Percentiles rank a stretch among this genome's conserved stretches.
Evolutionary conservation across 2,888 invertebrate species (phyloP).

Genomic region (Platycnemis pennipes): DNA sequence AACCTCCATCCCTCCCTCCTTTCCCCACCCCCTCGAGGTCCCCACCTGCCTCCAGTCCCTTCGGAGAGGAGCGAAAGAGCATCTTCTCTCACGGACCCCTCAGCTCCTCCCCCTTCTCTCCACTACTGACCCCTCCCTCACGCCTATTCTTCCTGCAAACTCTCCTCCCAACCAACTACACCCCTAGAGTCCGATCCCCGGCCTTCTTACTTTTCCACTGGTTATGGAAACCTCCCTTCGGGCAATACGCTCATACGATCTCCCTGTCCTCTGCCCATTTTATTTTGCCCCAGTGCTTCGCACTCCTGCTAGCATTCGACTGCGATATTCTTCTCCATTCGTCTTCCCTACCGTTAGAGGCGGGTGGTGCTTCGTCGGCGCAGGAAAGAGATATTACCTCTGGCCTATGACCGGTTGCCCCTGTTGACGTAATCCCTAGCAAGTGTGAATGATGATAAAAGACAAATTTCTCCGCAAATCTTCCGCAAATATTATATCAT

Average conservation of each 20-base stretch:
- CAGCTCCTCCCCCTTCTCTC: background rate
- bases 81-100: background rate
- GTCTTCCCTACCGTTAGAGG: background rate
- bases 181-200: background rate
- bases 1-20: slow-evolving; percentile 57
- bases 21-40: no score
- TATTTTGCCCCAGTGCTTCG: slow-evolving; percentile 39
- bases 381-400: background rate
- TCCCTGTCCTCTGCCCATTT: slow-evolving; percentile 23
- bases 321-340: background rate
- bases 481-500: no score
- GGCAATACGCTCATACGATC: slow-evolving; percentile 1
- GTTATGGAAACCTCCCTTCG: background rate
- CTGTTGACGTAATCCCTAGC: no score
- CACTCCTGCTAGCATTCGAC: slow-evolving; percentile 9
- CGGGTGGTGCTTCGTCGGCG: background rate
- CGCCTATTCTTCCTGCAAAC: background rate
- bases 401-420: no score
- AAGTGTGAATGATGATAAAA: no score
- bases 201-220: background rate
- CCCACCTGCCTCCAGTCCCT: slow-evolving; percentile 64
- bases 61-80: background rate
- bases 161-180: background rate
- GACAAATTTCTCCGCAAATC: no score
- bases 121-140: background rate